Conservation (phyloP, 2,113 vertebrate species). For the Syngnathus typhle region DNA sequence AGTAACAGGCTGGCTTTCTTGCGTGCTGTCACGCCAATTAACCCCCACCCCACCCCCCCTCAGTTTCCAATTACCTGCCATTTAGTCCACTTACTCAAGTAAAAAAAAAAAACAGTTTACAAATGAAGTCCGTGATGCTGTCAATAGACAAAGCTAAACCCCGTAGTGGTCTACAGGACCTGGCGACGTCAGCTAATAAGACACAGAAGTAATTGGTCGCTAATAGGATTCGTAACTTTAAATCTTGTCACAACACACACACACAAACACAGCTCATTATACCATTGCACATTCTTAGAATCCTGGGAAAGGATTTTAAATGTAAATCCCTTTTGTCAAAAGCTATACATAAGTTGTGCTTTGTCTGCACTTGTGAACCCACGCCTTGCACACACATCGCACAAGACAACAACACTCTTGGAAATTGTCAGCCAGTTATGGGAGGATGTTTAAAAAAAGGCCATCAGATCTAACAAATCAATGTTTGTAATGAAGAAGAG, state of each 20-base stretch:
- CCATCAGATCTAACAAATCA: too few relatives aligned
- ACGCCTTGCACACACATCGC: not conserved
- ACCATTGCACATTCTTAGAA: constrained; percentile 26
- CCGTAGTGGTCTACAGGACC: not conserved
- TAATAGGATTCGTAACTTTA: constrained; percentile 53
- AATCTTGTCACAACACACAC: constrained; percentile 16
- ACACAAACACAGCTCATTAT: constrained; percentile 9
- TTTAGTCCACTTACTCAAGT: not conserved
- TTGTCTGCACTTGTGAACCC: constrained; percentile 2
- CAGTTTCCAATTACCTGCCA: not conserved
- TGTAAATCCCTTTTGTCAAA: constrained; percentile 39
- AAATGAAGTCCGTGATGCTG: not conserved
- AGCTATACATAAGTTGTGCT: constrained; percentile 3
- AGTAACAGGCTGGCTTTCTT: not conserved
- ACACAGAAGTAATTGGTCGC: constrained; percentile 16
- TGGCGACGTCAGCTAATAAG: constrained; percentile 13
- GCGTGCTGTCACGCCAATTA: not conserved
- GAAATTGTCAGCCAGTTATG: not conserved
- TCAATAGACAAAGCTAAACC: not conserved
- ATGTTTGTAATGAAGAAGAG: too few relatives aligned
- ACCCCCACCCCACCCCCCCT: too few relatives aligned
- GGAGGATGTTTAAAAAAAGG: too few relatives aligned
- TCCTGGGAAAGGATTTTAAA: constrained; percentile 40
- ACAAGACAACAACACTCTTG: not conserved
- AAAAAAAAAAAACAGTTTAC: not conserved